Evolutionary conservation across 2,888 invertebrate species (phyloP).

Genomic region (Drosophila yooni): DNA sequence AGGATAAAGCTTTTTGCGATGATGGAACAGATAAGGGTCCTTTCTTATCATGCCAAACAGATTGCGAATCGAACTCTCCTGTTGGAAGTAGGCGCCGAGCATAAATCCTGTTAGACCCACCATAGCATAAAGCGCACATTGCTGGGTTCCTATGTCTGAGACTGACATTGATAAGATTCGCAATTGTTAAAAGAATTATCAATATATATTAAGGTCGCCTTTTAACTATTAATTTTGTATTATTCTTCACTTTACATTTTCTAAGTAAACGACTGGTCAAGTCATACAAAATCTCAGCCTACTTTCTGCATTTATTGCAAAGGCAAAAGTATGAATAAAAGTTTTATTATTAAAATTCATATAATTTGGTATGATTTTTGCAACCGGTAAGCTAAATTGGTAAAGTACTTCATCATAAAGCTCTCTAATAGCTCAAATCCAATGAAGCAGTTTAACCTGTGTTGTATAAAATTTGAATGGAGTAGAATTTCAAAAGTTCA

Average conservation of each 20-base stretch:
- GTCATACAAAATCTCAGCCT: background rate
- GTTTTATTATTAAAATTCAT: background rate
- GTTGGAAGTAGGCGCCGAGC: conserved; percentile 62
- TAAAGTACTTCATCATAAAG: too few species aligned
- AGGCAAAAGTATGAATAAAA: background rate
- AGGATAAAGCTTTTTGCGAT: conserved; percentile 62
- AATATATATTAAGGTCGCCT: background rate
- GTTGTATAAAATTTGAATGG: background rate
- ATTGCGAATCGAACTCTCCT: conserved; percentile 54
- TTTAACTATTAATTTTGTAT: conserved; percentile 43
- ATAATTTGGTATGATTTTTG: background rate
- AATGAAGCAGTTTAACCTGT: background rate
- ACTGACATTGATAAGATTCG: conserved; percentile 8
- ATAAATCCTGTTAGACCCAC: conserved; percentile 59
- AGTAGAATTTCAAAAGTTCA: too few species aligned
- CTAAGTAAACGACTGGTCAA: background rate
- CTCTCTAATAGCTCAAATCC: too few species aligned
- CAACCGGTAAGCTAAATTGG: background rate
- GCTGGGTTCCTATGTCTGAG: conserved; percentile 38
- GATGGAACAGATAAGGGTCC: conserved; percentile 62
- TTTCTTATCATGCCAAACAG: conserved; percentile 44
- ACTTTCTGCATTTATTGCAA: conserved; percentile 8
- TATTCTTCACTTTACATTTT: background rate
- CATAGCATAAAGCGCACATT: conserved; percentile 50
- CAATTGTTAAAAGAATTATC: background rate